Base-by-base conservation (phyloP, 2,888 invertebrate species). In the Linyphia triangularis region DNA sequence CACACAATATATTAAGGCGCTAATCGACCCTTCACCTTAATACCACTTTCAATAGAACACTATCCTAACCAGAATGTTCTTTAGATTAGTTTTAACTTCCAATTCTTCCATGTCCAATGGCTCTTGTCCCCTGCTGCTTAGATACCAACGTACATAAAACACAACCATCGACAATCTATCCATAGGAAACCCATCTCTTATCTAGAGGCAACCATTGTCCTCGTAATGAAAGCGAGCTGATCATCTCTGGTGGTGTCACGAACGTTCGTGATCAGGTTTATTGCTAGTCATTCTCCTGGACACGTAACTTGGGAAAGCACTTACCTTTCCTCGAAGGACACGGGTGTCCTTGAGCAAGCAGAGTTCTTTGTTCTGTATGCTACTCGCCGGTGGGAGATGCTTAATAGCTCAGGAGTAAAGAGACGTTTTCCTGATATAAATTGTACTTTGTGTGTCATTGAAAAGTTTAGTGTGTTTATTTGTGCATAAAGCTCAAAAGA, bases 191-290 rank as follows among this genome's bases (percentile, higher is more conserved):
- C 30, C 30, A 22, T 72, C 83, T 63, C n/a, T 65, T 59, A 26
- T 37, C 10, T 16, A 19, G 30, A 16, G 28, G 30, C 51, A n/a
- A n/a, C 57, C 65, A 75, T 67, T 69, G 67, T 75, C 28, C 77
- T 33, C n/a, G n/a, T 69, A 59, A 40, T 26, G 67, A 84, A 75
- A 84, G 63, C 65, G 70, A 63, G 24, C 69, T 28, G 73, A 67
- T 84, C 75, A 61, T 22, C 28, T 37, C 59, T 67, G n/a, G 57
- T 37, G 57, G 51, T 26, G 67, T 65, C 84, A 84, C 75, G 84
- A 75, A 67, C 59, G 13, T 84, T 69, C 84, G 84, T 84, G 84
- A 84, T 69, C 57, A 51, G 51, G 75, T 84, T 77, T 67, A 84
- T 84, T 75, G 84, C 75, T 75, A 59, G 84, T 73, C 72, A 40